Base-by-base conservation (phyloP, 2,888 invertebrate species). In the Melieria omissa region DNA sequence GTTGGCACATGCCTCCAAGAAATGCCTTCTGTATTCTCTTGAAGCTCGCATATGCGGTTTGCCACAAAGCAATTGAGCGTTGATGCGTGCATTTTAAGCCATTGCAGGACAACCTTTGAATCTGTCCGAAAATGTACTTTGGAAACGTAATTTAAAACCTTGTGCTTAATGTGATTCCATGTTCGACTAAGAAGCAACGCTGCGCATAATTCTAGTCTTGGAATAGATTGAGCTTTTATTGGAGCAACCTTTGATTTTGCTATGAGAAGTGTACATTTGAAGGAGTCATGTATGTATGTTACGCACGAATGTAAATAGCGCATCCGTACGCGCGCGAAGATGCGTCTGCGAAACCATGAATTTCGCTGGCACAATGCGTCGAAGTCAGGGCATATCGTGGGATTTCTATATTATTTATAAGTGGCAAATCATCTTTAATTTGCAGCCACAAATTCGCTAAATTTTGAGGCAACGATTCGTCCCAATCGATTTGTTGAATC, bases 211-310 rank as follows among this genome's bases (percentile, higher is more conserved):
- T 70, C 70, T 8, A 70, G 49, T 29, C 60, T 57, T 42, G 66
- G 73, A 29, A 73, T n/a, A 7, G 57, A 66, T 44, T 47, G 16
- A 5, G 63, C 63, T 41, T 66, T 62, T 7, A 2, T 57, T 29
- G 73, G 71, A 16, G 74, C 72, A 16, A 75, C 71, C 44, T 71
- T 74, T n/a, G 74, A 75, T 44, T 75, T 75, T 44, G 71, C 71
- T 14, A 67, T 67, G 9, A 66, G 42, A 57, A 57, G 14, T 6
- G 57, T 9, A 29, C 9, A 9, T 57, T 16, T n/a, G 14, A 29
- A 16, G 0, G 14, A 8, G 5, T 5, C 57, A 57, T 57, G 6
- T n/a, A 57, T 41, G 16, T 57, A n/a, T n/a, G n/a, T n/a, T n/a
- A 12, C 12, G 49, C 12, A 10, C 49, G 49, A 9, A 49, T 52